Evolutionary conservation across 2,888 invertebrate species (phyloP).

Genomic region (Tetheella fluctuosa): DNA sequence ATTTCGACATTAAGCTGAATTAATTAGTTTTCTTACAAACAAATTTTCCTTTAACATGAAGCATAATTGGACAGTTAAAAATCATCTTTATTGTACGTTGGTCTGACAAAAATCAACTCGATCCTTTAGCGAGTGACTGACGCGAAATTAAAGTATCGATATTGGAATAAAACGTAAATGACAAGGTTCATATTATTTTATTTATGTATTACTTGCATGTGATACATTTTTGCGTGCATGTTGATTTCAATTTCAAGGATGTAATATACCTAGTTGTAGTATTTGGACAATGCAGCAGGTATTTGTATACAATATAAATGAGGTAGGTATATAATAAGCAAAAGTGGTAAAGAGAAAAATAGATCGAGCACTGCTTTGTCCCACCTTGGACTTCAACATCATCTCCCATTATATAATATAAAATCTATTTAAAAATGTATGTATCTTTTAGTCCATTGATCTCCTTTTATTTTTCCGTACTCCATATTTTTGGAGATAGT

Average conservation of each 20-base stretch:
- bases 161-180: background rate
- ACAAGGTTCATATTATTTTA: slow-evolving; percentile 3
- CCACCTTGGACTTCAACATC: no score
- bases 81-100: slow-evolving; percentile 29
- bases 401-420: no score
- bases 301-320: no score
- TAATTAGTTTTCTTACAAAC: background rate
- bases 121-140: background rate
- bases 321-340: no score
- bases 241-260: background rate
- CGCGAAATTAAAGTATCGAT: background rate
- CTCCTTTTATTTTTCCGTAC: no score
- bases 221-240: background rate
- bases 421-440: no score
- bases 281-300: background rate
- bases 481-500: no score
- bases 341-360: no score
- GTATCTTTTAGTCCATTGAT: no score
- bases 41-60: background rate
- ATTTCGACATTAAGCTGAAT: background rate
- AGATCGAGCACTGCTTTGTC: no score
- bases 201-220: slow-evolving; percentile 10
- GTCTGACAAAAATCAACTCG: slow-evolving; percentile 33
- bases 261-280: background rate
- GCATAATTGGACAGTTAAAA: slow-evolving; percentile 32